Conservation (phyloP, 2,113 vertebrate species). For the Sphyrna mokarran region DNA sequence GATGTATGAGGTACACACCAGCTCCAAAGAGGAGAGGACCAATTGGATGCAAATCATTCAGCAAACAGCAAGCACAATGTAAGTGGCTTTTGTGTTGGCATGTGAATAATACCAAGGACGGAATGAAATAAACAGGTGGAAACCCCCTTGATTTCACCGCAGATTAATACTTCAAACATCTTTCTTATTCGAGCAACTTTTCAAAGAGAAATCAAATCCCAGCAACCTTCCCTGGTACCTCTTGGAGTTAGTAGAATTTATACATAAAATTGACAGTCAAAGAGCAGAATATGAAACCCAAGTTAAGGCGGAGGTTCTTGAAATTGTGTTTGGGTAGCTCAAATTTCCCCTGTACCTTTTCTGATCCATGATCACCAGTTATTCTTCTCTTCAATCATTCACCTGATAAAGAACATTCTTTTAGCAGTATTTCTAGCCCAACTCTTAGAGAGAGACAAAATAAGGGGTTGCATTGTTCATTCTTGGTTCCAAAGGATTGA, state of each 20-base stretch:
- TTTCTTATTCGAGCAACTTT: background rate
- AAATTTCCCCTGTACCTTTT: background rate
- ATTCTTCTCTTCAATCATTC: background rate
- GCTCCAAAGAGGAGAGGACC: constrained; percentile 84
- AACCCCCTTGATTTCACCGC: background rate
- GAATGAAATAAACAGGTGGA: background rate
- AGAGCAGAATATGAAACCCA: background rate
- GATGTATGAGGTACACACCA: constrained; percentile 89
- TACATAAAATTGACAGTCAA: background rate
- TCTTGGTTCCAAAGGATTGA: background rate
- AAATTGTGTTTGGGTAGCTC: background rate
- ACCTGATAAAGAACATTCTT: background rate
- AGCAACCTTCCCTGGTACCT: background rate
- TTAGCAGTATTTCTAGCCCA: background rate
- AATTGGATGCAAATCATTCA: constrained; percentile 88
- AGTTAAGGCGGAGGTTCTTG: background rate
- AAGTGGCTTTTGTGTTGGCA: constrained; percentile 46
- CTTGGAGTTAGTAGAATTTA: background rate
- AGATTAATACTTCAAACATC: background rate
- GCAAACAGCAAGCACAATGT: constrained; percentile 82
- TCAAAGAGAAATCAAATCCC: background rate
- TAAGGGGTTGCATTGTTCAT: background rate
- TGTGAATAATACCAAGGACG: too few relatives aligned
- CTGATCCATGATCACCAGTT: background rate
- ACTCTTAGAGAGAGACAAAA: background rate